Conservation (phyloP, 2,888 invertebrate species). For the Drosophila pegasa region DNA sequence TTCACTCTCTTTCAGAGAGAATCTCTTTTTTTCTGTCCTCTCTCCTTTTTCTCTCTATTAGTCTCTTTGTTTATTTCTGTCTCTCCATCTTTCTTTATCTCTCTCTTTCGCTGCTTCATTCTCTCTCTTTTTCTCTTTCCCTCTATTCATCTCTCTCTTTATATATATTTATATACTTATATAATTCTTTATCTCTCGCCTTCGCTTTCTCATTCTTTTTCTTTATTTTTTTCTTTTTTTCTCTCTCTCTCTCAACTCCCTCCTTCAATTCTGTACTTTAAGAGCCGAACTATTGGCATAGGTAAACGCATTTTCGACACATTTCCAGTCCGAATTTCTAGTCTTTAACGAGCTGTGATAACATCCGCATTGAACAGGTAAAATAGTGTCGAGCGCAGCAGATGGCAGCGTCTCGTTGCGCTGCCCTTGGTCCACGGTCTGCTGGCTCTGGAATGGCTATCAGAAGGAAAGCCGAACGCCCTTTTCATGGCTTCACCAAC, state of each 20-base stretch:
- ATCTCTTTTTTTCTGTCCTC: no score
- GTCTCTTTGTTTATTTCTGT: no score
- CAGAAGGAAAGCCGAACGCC: constrained; percentile 1
- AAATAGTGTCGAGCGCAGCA: background rate
- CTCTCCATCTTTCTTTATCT: no score
- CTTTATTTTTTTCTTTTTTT: background rate
- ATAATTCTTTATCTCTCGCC: no score
- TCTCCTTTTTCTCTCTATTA: background rate
- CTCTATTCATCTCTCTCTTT: no score
- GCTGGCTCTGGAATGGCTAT: background rate
- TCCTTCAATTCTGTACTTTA: no score
- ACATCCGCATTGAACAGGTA: background rate
- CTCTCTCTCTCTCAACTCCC: background rate
- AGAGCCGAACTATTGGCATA: background rate
- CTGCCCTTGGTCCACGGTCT: background rate
- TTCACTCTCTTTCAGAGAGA: background rate
- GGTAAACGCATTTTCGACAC: background rate
- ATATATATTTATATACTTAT: no score
- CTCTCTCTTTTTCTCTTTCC: background rate
- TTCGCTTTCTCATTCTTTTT: background rate
- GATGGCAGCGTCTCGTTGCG: background rate
- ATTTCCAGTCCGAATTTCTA: background rate
- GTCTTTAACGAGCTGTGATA: background rate
- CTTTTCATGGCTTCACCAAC: background rate
- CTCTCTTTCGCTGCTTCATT: background rate